Evolutionary conservation across 2,797 vertebrate genomes (phyloP), one percentile per base, ranked within the genome.

Genomic region (Microctenopoma steveboyesi): DNA sequence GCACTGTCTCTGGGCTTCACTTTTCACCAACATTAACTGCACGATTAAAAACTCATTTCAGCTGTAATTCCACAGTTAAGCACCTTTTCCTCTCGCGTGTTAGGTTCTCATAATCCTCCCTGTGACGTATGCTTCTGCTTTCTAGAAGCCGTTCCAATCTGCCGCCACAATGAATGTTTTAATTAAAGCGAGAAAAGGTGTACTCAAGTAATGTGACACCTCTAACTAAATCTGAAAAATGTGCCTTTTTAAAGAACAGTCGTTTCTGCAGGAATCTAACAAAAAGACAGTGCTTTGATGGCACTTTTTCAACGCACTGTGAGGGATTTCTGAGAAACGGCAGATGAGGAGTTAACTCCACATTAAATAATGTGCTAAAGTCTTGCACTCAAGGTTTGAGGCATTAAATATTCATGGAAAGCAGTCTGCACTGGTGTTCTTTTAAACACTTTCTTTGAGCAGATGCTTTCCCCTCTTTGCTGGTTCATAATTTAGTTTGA

Each of bases 21-120:
- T 84, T 93, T 93, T 93, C 89, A 85, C 88, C 88, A 88, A 92
- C 92, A 92, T 94, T 94, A 94, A 93, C 91, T 77, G 84, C 78
- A 65, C 76, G 87, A 92, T 93, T 94, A 93, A 93, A 93, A 94
- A 91, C 88, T 89, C 82, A 93, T 93, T 92, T 89, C 74, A 45
- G 84, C 85, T 78, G 86, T 91, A 93, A 93, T 94, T 92, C 88
- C 87, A 85, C 84, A 83, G 89, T 86, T 94, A 92, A 94, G 90
- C 90, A 92, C 91, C 90, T 91, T 92, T 91, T 86, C 83, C 86
- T 86, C 86, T 88, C 74, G 69, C 39, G 64, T 72, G 86, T 88
- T 90, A 88, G 84, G 67, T 74, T 78, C 82, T 69, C 85, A 78
- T 91, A 91, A 92, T 92, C 91, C 86, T 85, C 81, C 68, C 46